phyloP scores from a whole-genome alignment of 2,888 invertebrate species.

The Euphydryas editha region DNA sequence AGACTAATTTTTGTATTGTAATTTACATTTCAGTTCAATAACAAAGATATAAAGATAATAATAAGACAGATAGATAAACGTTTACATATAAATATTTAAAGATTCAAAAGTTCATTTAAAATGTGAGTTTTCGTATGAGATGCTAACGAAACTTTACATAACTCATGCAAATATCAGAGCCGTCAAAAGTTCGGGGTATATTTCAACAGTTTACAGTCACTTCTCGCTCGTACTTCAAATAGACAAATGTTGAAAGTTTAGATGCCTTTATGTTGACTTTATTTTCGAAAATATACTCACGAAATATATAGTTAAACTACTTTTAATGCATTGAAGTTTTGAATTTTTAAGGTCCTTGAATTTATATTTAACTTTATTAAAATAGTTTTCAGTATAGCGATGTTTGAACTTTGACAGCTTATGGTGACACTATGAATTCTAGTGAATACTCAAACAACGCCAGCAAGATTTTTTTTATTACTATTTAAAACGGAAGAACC shows the following conservation, averaged over 20 bases:
- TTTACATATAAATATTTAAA: not conserved
- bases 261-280: conserved; percentile 18
- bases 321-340: not conserved
- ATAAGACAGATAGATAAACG: not conserved
- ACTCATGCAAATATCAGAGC: conserved; percentile 29
- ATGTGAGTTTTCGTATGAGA: conserved; percentile 7
- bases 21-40: too few relatives aligned
- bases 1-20: too few relatives aligned
- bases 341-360: not conserved
- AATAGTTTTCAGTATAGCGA: too few relatives aligned
- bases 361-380: too few relatives aligned
- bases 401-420: too few relatives aligned
- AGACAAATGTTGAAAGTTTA: conserved; percentile 31
- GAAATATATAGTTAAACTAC: not conserved
- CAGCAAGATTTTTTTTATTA: too few relatives aligned
- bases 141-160: conserved; percentile 11
- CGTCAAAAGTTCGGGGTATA: conserved; percentile 25
- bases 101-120: conserved; percentile 7
- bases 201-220: conserved; percentile 26
- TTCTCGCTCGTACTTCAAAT: conserved; percentile 16
- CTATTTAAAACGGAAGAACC: too few relatives aligned
- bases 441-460: too few relatives aligned
- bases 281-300: conserved; percentile 15
- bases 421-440: too few relatives aligned
- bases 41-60: too few relatives aligned